phyloP scores from a whole-genome alignment of 2,797 vertebrate species.

The Astyanax mexicanus region DNA sequence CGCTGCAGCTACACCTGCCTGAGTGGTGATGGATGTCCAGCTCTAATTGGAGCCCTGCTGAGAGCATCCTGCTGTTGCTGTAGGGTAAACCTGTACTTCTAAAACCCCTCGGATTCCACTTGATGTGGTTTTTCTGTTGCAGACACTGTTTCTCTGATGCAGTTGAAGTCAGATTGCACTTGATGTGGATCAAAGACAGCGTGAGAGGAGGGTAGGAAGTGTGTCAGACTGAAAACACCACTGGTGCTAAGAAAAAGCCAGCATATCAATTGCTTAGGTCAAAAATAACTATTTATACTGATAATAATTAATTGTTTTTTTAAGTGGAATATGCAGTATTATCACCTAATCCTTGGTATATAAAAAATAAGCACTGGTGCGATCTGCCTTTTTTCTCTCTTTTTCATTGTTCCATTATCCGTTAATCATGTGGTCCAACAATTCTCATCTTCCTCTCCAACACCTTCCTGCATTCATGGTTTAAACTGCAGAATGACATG shows the following conservation, averaged over 20 bases:
- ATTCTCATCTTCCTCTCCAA: too few relatives aligned
- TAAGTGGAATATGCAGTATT: too few relatives aligned
- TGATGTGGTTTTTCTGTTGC: not conserved
- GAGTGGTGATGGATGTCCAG: not conserved
- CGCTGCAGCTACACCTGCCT: not conserved
- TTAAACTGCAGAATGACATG: too few relatives aligned
- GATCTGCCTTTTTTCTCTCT: too few relatives aligned
- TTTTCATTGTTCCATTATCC: too few relatives aligned
- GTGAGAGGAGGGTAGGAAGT: not conserved
- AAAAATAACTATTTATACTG: too few relatives aligned
- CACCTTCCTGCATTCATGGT: too few relatives aligned
- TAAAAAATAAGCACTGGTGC: too few relatives aligned
- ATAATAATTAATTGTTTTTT: too few relatives aligned
- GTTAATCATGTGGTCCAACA: too few relatives aligned
- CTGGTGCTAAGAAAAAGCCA: not conserved
- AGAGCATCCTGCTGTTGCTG: not conserved
- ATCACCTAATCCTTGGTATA: too few relatives aligned
- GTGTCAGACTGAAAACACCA: not conserved
- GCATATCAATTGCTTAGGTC: not conserved
- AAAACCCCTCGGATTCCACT: not conserved
- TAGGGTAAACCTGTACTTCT: not conserved
- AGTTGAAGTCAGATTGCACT: not conserved
- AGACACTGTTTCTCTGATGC: not conserved
- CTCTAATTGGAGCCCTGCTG: not conserved
- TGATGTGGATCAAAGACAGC: not conserved